phyloP scores from a whole-genome alignment of 2,888 invertebrate species.

The Epsilonema sp. region DNA sequence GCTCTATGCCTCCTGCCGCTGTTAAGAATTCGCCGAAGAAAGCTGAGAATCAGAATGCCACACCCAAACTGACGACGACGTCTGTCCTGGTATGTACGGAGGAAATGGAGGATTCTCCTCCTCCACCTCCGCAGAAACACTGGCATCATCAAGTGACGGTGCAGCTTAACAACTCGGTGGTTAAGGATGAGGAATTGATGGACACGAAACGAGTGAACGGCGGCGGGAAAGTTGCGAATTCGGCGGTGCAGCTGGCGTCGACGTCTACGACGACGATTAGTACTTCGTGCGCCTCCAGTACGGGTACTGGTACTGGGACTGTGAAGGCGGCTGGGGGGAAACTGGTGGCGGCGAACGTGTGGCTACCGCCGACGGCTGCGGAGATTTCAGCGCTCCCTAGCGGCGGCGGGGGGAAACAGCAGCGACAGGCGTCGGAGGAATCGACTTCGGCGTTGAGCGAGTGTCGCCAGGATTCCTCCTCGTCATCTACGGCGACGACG shows the following conservation, averaged over 20 bases:
- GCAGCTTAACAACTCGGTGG: not conserved
- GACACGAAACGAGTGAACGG: not conserved
- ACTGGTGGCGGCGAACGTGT: constrained; percentile 6
- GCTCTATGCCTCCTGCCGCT: too few relatives aligned
- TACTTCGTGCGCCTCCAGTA: not conserved
- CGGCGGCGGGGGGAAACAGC: not conserved
- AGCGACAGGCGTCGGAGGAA: too few relatives aligned
- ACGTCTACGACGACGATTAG: not conserved
- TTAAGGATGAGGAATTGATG: too few relatives aligned
- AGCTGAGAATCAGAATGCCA: too few relatives aligned
- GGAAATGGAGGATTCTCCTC: not conserved
- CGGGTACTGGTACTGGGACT: not conserved
- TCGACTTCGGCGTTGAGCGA: not conserved
- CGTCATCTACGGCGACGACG: not conserved
- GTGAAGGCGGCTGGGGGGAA: not conserved
- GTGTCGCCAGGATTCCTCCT: too few relatives aligned
- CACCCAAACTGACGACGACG: too few relatives aligned
- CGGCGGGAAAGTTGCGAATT: not conserved
- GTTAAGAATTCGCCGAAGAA: too few relatives aligned
- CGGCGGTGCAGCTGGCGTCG: not conserved
- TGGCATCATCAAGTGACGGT: not conserved
- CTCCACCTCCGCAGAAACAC: not conserved
- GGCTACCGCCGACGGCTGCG: constrained; percentile 7
- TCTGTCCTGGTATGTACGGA: not conserved
- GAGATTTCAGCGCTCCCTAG: not conserved